Conservation (phyloP, 2,797 vertebrate species). For the Rhinatrema bivittatum region DNA sequence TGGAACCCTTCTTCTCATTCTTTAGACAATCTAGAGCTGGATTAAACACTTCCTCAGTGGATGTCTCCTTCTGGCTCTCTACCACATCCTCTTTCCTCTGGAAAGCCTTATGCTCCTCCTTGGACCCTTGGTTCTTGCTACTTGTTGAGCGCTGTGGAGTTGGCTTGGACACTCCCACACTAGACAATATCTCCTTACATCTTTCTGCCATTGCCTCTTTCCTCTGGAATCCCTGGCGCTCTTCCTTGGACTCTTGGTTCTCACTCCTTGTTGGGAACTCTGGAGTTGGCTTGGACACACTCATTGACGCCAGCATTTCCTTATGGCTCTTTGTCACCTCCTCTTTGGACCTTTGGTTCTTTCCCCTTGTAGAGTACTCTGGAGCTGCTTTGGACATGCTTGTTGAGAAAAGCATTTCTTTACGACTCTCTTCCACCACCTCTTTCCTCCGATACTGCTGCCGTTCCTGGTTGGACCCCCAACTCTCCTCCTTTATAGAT, state of each 20-base stretch:
- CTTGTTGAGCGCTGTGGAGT: too few relatives aligned
- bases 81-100: constrained; percentile 58
- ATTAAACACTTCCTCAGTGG: constrained; percentile 45
- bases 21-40: constrained; percentile 61
- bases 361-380: too few relatives aligned
- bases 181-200: too few relatives aligned
- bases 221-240: constrained; percentile 64
- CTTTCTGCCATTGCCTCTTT: constrained; percentile 54
- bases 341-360: constrained; percentile 37
- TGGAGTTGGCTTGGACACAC: too few relatives aligned
- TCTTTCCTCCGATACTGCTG: constrained; percentile 70
- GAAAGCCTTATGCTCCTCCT: constrained; percentile 55
- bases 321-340: too few relatives aligned
- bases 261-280: too few relatives aligned
- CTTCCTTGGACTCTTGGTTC: constrained; percentile 20
- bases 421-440: too few relatives aligned
- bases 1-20: too few relatives aligned
- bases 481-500: constrained; percentile 40
- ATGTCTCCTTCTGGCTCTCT: constrained; percentile 32
- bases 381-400: too few relatives aligned
- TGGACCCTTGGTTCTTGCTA: constrained; percentile 23
- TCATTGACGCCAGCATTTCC: too few relatives aligned
- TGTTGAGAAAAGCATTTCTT: too few relatives aligned
- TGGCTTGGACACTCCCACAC: too few relatives aligned
- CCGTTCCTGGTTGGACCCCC: constrained; percentile 45